A percentile compares a stretch with the other conserved stretches of the same genome.
These are phyloP conservation scores for Enchytraeus crypticus DNA, from an alignment of 2,888 invertebrate species.

Conservation along the genomic window DNA sequence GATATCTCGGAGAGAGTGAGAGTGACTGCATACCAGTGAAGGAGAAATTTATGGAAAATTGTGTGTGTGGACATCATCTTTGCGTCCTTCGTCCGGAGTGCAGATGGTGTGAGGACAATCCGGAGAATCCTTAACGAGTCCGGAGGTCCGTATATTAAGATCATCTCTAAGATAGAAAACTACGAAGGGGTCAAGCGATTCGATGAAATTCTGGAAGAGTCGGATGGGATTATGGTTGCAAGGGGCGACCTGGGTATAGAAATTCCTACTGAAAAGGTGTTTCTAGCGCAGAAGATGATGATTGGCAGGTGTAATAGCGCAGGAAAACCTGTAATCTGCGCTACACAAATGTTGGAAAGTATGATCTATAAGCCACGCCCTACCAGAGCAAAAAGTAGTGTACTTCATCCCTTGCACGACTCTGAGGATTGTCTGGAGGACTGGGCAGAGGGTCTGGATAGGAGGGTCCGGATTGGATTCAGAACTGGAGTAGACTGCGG, in stretches of 20 bases:
- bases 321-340: slow-evolving; percentile 95
- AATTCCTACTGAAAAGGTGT: slow-evolving; percentile 79
- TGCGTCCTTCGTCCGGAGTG: slow-evolving; percentile 92
- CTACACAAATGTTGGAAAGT: slow-evolving; percentile 93
- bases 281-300: no score
- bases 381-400: no score
- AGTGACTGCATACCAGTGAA: no score
- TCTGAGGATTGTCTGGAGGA: slow-evolving; percentile 41
- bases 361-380: slow-evolving; percentile 97
- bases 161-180: no score
- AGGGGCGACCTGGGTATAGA: slow-evolving; percentile 96
- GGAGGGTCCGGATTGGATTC: slow-evolving; percentile 37
- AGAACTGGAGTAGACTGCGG: slow-evolving; percentile 70
- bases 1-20: no score
- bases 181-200: slow-evolving; percentile 73
- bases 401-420: slow-evolving; percentile 68
- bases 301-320: slow-evolving; percentile 87
- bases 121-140: slow-evolving; percentile 65
- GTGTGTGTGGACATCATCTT: slow-evolving; percentile 82
- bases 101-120: slow-evolving; percentile 76
- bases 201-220: slow-evolving; percentile 81
- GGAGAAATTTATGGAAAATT: no score
- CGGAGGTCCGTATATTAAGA: slow-evolving; percentile 88
- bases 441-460: slow-evolving; percentile 48
- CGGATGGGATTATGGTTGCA: slow-evolving; percentile 97